Percentiles rank a stretch among this genome's conserved stretches.
phyloP scores from a whole-genome alignment of 2,888 invertebrate species.

The Clivina fossor region DNA sequence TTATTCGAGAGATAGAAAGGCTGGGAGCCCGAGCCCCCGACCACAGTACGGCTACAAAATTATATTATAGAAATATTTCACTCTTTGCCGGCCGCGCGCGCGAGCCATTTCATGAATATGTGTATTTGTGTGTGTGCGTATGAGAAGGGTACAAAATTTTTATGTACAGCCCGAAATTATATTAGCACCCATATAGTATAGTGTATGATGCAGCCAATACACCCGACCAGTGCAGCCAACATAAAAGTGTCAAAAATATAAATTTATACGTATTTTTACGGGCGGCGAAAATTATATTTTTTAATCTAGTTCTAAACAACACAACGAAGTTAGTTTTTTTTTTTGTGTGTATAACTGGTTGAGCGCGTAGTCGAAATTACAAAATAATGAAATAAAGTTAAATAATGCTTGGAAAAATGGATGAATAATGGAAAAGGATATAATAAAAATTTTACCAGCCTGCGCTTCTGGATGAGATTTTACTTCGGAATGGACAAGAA shows the following conservation, averaged over 20 bases:
- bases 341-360: too few relatives aligned
- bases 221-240: constrained; percentile 20
- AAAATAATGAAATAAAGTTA: constrained; percentile 31
- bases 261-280: constrained; percentile 28
- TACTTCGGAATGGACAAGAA: too few relatives aligned
- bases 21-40: too few relatives aligned
- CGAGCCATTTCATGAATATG: constrained; percentile 2
- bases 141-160: constrained; percentile 19
- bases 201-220: too few relatives aligned
- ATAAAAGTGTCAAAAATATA: constrained; percentile 30
- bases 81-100: background rate
- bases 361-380: constrained; percentile 26
- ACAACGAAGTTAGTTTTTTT: constrained; percentile 25
- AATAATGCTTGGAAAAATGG: constrained; percentile 19
- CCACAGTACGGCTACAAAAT: too few relatives aligned
- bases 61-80: constrained; percentile 24
- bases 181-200: constrained; percentile 9
- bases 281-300: constrained; percentile 30
- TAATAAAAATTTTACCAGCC: too few relatives aligned
- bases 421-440: constrained; percentile 28
- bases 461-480: too few relatives aligned
- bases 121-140: background rate
- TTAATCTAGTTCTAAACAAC: constrained; percentile 23
- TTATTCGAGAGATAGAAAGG: too few relatives aligned
- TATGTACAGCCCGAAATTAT: constrained; percentile 26